Evolutionary conservation across 2,797 vertebrate genomes (phyloP), one percentile per base, ranked within the genome.

Genomic region (Heliangelus exortis): DNA sequence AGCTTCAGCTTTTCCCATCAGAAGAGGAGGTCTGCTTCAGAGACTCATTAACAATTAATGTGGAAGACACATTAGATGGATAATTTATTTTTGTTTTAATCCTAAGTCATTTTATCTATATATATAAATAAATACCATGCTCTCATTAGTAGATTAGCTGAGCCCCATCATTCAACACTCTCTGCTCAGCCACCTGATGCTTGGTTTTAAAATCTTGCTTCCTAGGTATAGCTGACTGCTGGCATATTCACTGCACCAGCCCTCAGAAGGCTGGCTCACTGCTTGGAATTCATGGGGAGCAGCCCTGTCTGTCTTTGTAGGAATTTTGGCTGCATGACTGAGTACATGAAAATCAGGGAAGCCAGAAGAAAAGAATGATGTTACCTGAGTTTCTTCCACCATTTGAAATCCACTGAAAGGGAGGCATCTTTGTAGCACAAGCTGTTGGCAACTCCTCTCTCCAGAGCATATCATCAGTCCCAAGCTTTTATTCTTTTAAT

Each of bases 401-500:
- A 92, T 92, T 93, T 95, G 95, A 84, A 96, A 96, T 96, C 94
- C 77, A 93, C 45, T 80, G 84, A 95, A 91, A 94, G 66, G 94
- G 83, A 95, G 28, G 67, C 90, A 96, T 96, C 92, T 96, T 96
- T 95, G 93, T 89, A 94, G 85, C 92, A 89, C 93, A 93, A 96
- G 93, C 96, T 96, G 80, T 74, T 94, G 93, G 93, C 95, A 97
- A 85, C 87, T 94, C 66, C 87, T 79, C 92, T 95, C 95, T 97
- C 94, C 90, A 91, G 82, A 96, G 90, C 41, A 3, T 65, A 96
- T 94, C 81, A 92, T 95, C 88, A 92, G 87, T 85, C 87, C 83
- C 81, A 92, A 84, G 91, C 92, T 95, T 96, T 95, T 89, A 87
- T 96, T 93, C 87, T 93, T 97, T 92, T 95, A 93, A 95, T 96